These are phyloP conservation scores for Hiodon tergisus DNA, from an alignment of 2,113 vertebrate genomes.

Conservation along the genomic window DNA sequence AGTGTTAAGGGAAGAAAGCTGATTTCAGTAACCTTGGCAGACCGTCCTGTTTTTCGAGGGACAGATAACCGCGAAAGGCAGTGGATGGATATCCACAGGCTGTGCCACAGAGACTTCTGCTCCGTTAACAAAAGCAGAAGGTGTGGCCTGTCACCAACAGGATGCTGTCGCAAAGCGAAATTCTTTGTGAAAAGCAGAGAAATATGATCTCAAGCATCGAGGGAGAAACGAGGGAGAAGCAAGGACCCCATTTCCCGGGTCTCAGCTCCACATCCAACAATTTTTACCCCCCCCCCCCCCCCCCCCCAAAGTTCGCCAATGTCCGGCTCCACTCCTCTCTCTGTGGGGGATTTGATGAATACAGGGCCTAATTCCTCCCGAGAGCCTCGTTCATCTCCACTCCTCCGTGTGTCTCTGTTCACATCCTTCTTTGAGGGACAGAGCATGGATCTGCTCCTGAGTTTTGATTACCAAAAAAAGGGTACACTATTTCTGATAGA, in stretches of 20 bases:
- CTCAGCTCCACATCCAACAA: neutral
- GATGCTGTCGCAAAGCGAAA: neutral
- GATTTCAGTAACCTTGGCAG: neutral
- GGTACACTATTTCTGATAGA: neutral
- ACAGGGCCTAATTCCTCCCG: conserved; percentile 20
- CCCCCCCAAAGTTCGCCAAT: neutral
- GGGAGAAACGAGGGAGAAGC: neutral
- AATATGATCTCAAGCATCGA: neutral
- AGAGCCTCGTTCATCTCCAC: conserved; percentile 19
- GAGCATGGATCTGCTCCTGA: neutral
- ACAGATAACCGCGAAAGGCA: neutral
- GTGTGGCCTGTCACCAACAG: neutral
- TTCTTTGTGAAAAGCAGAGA: neutral
- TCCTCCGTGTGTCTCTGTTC: neutral
- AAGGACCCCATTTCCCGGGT: neutral
- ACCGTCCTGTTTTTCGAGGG: neutral
- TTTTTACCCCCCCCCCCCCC: neutral
- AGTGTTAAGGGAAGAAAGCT: neutral
- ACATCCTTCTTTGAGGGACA: neutral
- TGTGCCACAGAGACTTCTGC: neutral
- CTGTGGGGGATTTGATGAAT: conserved; percentile 16
- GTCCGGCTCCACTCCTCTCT: neutral
- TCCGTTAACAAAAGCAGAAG: neutral
- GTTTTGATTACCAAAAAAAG: neutral
- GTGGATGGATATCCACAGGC: neutral